Conservation (phyloP, 2,888 invertebrate species). For the Parochlus steinenii region DNA sequence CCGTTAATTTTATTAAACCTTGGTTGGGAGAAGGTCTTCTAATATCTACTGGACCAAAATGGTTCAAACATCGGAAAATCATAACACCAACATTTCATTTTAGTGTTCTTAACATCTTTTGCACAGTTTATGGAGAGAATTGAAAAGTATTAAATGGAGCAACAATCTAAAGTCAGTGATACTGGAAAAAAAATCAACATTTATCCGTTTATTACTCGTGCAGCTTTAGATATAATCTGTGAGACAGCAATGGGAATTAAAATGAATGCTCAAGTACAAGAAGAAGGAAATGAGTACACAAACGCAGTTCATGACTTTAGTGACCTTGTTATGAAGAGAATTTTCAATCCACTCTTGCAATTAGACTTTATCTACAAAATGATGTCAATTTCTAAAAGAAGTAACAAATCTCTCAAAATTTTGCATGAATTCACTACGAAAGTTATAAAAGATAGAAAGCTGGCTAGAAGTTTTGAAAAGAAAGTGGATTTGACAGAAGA, state of each 20-base stretch:
- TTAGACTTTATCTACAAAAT: slow-evolving; percentile 21
- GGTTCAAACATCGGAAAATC: slow-evolving; percentile 51
- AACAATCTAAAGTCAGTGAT: slow-evolving; percentile 33
- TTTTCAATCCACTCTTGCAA: slow-evolving; percentile 20
- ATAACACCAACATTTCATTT: slow-evolving; percentile 68
- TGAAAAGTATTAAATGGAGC: slow-evolving; percentile 36
- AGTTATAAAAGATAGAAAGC: slow-evolving; percentile 31
- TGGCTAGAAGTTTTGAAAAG: no score
- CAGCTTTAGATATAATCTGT: slow-evolving; percentile 27
- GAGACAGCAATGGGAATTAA: slow-evolving; percentile 69
- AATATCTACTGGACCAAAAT: slow-evolving; percentile 31
- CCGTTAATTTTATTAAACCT: slow-evolving; percentile 23
- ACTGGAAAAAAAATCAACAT: slow-evolving; percentile 35
- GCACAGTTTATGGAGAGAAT: slow-evolving; percentile 50
- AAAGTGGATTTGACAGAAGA: not conserved
- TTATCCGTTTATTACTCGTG: slow-evolving; percentile 38
- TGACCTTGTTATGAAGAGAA: slow-evolving; percentile 20
- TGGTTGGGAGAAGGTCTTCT: slow-evolving; percentile 26
- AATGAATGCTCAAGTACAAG: slow-evolving; percentile 47
- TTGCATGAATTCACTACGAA: slow-evolving; percentile 31
- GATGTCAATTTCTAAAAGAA: slow-evolving; percentile 1
- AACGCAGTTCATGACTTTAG: slow-evolving; percentile 46
- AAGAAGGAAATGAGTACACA: slow-evolving; percentile 47
- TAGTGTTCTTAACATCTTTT: slow-evolving; percentile 53
- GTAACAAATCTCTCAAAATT: slow-evolving; percentile 19